Evolutionary conservation across 2,888 invertebrate genomes (phyloP), one percentile per base, ranked within the genome.

Genomic region (Campoletis raptor): DNA sequence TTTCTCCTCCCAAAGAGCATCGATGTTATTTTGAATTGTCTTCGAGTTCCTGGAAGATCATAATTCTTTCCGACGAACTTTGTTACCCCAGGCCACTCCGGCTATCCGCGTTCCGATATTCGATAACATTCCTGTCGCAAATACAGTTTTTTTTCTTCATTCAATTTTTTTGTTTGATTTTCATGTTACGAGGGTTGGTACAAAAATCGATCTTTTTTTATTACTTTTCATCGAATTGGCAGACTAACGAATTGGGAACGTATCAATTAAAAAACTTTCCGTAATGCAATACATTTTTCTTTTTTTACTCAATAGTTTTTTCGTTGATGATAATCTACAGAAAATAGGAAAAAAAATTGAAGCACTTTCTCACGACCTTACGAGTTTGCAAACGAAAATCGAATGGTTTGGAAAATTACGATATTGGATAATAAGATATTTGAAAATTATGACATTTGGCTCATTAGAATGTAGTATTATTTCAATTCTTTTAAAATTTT

Each of bases 111-210:
- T 79, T 73, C 81, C 86, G 18, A 86, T 81, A 21, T 70, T 72
- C 69, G 67, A 81, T 36, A 86, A 30, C 83, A 86, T 86, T 30
- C 83, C 86, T 86, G 61, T 79, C 45, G 30, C 48, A 70, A 57
- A 30, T 66, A 12, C 9, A 57, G 1, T 36, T 54, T 42, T 79
- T 72, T 64, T 30, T 52, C n/a, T 52, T 18, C 7, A 5, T 30
- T 18, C 8, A 5, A 18, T 37, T n/a, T 6, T 9, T 67, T 21
- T 40, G 1, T 30, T 30, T 30, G 30, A 30, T 30, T 30, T 30
- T 30, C 30, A 3, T 30, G 30, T 30, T 30, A 12, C 0, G 12
- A 30, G 48, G 6, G 10, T 12, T 10, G 10, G 15, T 9, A 30
- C 30, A 61, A 61, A 30, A 30, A 61, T 61, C 30, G 30, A 30